Conservation (phyloP, 2,797 vertebrate genomes). For the Gambelia wislizenii region DNA sequence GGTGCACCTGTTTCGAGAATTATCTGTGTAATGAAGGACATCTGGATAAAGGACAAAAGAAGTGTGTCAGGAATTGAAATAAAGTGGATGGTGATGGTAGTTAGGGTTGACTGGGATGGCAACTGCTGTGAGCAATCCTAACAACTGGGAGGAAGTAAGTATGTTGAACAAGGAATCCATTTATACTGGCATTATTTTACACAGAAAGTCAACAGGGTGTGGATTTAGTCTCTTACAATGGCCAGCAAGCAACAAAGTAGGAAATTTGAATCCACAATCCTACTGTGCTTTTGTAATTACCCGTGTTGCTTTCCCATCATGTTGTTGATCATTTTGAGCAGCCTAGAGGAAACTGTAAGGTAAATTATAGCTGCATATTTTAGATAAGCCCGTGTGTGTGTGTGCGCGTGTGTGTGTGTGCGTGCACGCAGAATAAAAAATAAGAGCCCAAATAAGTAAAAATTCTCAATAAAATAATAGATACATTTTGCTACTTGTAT, state of each 20-base stretch:
- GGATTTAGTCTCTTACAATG: constrained; percentile 44
- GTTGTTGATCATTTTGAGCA: constrained; percentile 35
- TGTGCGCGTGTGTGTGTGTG: not conserved
- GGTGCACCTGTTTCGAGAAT: constrained; percentile 70
- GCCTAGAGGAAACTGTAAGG: constrained; percentile 30
- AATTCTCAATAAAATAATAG: not conserved
- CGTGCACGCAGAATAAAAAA: not conserved
- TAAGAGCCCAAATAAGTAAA: not conserved
- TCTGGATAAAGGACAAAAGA: constrained; percentile 65
- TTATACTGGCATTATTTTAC: constrained; percentile 70
- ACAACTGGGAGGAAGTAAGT: constrained; percentile 62
- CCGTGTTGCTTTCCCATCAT: constrained; percentile 50
- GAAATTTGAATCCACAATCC: constrained; percentile 59
- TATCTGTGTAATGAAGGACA: constrained; percentile 68
- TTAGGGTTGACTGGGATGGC: constrained; percentile 38
- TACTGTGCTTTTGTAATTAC: constrained; percentile 52
- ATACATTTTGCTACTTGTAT: not conserved
- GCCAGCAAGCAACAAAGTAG: constrained; percentile 19
- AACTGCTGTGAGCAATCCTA: constrained; percentile 65
- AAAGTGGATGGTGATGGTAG: constrained; percentile 46
- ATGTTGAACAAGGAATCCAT: constrained; percentile 62
- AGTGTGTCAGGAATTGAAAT: constrained; percentile 40
- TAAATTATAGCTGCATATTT: not conserved
- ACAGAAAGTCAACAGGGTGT: constrained; percentile 32
- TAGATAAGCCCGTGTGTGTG: not conserved